These are phyloP conservation scores for Sitophilus oryzae DNA, from an alignment of 1,140 invertebrate genomes.

Conservation along the genomic window DNA sequence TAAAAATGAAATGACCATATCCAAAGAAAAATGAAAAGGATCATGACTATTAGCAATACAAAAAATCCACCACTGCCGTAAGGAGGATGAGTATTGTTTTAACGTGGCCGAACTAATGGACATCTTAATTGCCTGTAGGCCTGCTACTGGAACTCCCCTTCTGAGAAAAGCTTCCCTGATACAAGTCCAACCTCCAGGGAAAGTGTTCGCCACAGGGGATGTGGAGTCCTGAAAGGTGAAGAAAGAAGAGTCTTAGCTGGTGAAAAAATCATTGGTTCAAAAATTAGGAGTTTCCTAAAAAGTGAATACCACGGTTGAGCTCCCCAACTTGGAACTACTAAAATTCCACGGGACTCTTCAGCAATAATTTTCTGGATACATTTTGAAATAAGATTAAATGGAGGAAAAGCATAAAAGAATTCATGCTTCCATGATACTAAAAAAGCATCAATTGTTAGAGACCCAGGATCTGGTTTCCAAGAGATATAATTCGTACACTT, in stretches of 20 bases:
- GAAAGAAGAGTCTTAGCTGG: slow-evolving; percentile 14
- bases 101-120: no score
- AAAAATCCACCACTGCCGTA: background rate
- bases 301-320: slow-evolving; percentile 25
- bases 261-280: slow-evolving; percentile 13
- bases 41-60: background rate
- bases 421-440: slow-evolving; percentile 29
- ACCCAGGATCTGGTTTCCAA: slow-evolving; percentile 28
- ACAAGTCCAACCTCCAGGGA: slow-evolving; percentile 8
- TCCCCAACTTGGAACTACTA: slow-evolving; percentile 32
- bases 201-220: slow-evolving; percentile 1
- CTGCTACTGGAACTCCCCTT: background rate
- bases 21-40: background rate
- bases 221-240: background rate
- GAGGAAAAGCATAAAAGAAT: slow-evolving; percentile 38
- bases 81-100: background rate
- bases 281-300: slow-evolving; percentile 14
- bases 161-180: slow-evolving; percentile 8
- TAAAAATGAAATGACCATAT: slow-evolving; percentile 2
- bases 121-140: background rate
- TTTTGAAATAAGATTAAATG: slow-evolving; percentile 34
- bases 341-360: slow-evolving; percentile 29
- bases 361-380: slow-evolving; percentile 28
- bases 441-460: slow-evolving; percentile 32
- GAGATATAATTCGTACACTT: slow-evolving; percentile 31